These are phyloP conservation scores for Belonocnema kinseyi DNA, from an alignment of 1,140 invertebrate genomes.

Conservation along the genomic window DNA sequence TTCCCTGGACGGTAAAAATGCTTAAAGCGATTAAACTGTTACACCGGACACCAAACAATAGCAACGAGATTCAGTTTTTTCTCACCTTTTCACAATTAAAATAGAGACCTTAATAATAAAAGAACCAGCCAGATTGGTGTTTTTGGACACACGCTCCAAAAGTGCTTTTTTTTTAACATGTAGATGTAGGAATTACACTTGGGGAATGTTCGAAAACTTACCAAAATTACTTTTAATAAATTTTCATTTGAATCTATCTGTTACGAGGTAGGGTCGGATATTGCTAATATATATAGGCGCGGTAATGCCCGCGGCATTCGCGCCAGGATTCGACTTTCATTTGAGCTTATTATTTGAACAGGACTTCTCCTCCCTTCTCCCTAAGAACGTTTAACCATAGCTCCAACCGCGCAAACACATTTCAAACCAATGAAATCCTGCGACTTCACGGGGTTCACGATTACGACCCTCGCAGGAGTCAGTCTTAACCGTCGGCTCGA, in stretches of 20 bases:
- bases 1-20: slow-evolving; percentile 18
- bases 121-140: too few species aligned
- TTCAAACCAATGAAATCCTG: slow-evolving; percentile 45
- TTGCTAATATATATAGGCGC: slow-evolving; percentile 56
- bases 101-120: too few species aligned
- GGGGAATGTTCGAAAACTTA: too few species aligned
- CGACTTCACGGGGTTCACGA: slow-evolving; percentile 32
- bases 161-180: too few species aligned
- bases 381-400: slow-evolving; percentile 54
- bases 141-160: too few species aligned
- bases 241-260: slow-evolving; percentile 34
- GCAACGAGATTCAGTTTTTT: slow-evolving; percentile 4
- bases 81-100: not conserved
- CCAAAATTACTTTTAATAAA: not conserved
- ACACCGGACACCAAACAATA: slow-evolving; percentile 29
- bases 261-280: slow-evolving; percentile 49
- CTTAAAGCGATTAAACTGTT: slow-evolving; percentile 19
- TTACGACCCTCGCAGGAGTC: slow-evolving; percentile 46
- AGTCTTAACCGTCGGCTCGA: slow-evolving; percentile 39
- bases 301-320: slow-evolving; percentile 60
- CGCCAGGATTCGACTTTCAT: slow-evolving; percentile 61
- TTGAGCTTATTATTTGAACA: slow-evolving; percentile 70
- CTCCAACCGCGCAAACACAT: slow-evolving; percentile 43
- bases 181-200: too few species aligned
- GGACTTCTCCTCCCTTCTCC: slow-evolving; percentile 44